Evolutionary conservation across 2,797 vertebrate species (phyloP), one percentile per base, ranked within the genome.

Genomic region (Eutrigla gurnardus): DNA sequence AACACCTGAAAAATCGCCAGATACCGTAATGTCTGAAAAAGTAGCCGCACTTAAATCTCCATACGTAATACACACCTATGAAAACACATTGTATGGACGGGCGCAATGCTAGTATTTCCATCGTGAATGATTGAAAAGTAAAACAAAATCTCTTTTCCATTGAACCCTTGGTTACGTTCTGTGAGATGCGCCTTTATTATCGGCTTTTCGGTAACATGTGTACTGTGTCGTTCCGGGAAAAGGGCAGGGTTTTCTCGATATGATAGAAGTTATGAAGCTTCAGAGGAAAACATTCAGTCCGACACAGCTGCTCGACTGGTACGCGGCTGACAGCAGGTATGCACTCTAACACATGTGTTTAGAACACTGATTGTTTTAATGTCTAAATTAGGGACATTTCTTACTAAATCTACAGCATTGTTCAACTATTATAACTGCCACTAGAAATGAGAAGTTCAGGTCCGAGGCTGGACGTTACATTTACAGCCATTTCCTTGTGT

Each of bases 211-310:
- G 93, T 92, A 88, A 50, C 42, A 45, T 55, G 67, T 55, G 82
- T 63, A 69, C 4, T 46, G 14, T 49, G 18, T 66, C 59, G 43
- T 94, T 94, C 93, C 93, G 83, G 93, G 90, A 94, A 94, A 78
- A 37, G 79, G 87, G 25, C 25, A 52, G 66, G 58, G 71, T 66
- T 1, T 0, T 18, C 40, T 33, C 42, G 8, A 46, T 64, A 58
- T 13, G 42, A 39, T 63, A 40, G 0, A 79, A 83, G 35, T 74
- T 53, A 53, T 70, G 46, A 83, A 68, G 47, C n/a, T 6, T 37
- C 37, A 45, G 3, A 63, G 40, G 39, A 66, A 74, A 79, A 60
- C 65, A 57, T 15, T 65, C 2, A 60, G 13, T 53, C 58, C 37
- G 58, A 77, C 73, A 73, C 73, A 73, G 71, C 59, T 80, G 53